These are phyloP conservation scores for Cervus canadensis DNA, from an alignment of 2,113 vertebrate genomes.

Conservation along the genomic window DNA sequence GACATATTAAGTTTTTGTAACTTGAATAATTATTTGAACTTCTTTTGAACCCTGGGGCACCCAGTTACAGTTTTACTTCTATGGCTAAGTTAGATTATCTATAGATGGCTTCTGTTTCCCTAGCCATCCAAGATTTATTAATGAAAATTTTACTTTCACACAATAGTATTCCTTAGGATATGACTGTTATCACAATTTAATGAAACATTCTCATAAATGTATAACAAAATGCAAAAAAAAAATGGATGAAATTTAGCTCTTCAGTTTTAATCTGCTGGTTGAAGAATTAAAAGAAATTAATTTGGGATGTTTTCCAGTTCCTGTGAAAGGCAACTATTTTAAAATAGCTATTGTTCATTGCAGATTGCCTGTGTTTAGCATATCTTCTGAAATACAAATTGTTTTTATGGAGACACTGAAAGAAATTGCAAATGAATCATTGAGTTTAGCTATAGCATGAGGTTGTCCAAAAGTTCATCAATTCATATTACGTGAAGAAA, in stretches of 20 bases:
- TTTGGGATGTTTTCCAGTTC: slow-evolving; percentile 55
- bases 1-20: background rate
- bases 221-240: background rate
- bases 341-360: slow-evolving; percentile 19
- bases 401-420: slow-evolving; percentile 75
- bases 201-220: background rate
- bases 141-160: background rate
- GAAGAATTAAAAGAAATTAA: slow-evolving; percentile 5
- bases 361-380: slow-evolving; percentile 4
- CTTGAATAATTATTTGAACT: background rate
- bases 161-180: background rate
- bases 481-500: slow-evolving; percentile 82
- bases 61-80: background rate
- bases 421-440: slow-evolving; percentile 80
- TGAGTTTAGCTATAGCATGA: slow-evolving; percentile 75
- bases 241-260: background rate
- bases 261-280: background rate
- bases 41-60: background rate
- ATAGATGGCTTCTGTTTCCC: background rate
- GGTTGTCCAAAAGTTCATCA: slow-evolving; percentile 79
- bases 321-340: slow-evolving; percentile 64
- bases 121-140: background rate
- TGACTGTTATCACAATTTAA: background rate
- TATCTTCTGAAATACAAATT: slow-evolving; percentile 64
- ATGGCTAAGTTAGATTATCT: background rate